Percentiles rank a stretch among this genome's conserved stretches.
Conservation (phyloP, 2,113 vertebrate species). For the Elachura formosa region DNA sequence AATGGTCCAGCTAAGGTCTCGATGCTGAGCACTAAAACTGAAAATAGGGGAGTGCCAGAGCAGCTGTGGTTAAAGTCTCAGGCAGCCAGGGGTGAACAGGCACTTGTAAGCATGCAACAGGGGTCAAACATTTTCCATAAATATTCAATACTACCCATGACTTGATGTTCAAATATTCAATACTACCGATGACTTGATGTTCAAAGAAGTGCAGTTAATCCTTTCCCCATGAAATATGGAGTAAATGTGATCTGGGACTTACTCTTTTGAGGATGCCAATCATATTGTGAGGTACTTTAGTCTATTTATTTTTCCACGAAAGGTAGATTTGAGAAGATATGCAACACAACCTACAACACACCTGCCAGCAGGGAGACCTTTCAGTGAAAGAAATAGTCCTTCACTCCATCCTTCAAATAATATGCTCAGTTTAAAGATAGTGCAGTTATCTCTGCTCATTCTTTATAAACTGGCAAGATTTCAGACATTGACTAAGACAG, state of each 20-base stretch:
- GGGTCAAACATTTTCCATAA: background rate
- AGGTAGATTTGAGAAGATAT: background rate
- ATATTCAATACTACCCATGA: background rate
- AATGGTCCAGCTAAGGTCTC: background rate
- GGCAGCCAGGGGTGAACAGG: background rate
- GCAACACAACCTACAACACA: background rate
- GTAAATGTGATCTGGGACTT: background rate
- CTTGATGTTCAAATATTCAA: background rate
- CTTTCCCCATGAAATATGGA: background rate
- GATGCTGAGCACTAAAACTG: background rate
- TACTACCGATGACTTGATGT: background rate
- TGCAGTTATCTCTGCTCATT: background rate
- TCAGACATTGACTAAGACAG: conserved; percentile 16
- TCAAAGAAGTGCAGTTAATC: background rate
- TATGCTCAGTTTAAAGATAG: background rate
- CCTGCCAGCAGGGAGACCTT: background rate
- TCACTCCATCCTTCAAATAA: background rate
- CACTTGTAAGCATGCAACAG: background rate
- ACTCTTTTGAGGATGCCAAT: background rate
- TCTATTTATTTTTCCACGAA: background rate
- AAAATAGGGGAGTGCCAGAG: background rate
- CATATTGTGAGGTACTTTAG: background rate
- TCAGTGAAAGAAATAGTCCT: background rate
- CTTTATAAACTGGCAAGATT: conserved; percentile 28
- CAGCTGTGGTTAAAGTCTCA: background rate